Percentiles rank a stretch among this genome's conserved stretches.
Conservation (phyloP, 2,113 vertebrate species). For the Ctenomys sociabilis region DNA sequence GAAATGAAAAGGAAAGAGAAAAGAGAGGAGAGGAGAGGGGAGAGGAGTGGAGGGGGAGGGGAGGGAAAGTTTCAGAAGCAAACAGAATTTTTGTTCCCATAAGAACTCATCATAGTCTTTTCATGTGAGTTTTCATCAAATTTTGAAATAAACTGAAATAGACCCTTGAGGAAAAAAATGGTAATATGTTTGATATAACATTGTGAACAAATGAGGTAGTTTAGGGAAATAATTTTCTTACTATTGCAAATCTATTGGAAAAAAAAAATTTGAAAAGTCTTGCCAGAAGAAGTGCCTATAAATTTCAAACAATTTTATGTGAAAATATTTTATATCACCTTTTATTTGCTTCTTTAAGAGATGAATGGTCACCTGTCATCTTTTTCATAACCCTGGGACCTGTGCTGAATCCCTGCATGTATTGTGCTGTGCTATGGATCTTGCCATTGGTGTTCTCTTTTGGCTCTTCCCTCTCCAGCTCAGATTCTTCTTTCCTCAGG, state of each 20-base stretch:
- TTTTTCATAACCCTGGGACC: background rate
- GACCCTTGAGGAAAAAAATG: background rate
- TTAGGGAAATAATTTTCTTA: background rate
- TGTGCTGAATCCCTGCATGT: background rate
- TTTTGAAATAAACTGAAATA: constrained; percentile 30
- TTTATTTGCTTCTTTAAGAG: background rate
- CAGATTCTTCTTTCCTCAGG: background rate
- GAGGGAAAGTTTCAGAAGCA: background rate
- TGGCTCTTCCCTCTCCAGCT: background rate
- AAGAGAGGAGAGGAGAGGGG: no score
- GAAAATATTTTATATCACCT: background rate
- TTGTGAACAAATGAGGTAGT: background rate
- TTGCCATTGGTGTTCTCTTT: background rate
- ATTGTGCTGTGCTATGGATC: background rate
- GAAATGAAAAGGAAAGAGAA: background rate
- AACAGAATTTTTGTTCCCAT: background rate
- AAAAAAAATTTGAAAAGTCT: background rate
- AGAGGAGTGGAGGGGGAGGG: no score
- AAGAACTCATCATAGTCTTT: background rate
- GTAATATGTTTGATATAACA: background rate
- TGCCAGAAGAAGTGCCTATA: background rate
- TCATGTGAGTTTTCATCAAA: constrained; percentile 26
- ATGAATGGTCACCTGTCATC: background rate
- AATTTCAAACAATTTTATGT: background rate
- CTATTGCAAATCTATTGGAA: background rate